Conservation (phyloP, 2,888 invertebrate genomes). For the Sinodicranocentrus sp. region DNA sequence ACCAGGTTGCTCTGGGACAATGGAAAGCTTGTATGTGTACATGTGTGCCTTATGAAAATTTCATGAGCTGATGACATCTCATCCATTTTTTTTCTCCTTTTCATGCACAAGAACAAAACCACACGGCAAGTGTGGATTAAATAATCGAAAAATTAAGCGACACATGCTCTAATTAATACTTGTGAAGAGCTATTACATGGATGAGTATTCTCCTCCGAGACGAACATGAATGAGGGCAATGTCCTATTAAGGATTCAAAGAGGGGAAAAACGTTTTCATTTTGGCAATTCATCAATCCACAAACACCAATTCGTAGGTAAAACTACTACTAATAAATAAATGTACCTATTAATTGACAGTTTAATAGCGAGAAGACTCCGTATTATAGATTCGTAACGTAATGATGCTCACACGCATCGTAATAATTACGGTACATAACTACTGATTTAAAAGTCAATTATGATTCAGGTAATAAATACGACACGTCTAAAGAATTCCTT, state of each 20-base stretch:
- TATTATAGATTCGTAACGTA: no score
- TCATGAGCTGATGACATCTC: slow-evolving; percentile 35
- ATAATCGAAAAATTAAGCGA: slow-evolving; percentile 50
- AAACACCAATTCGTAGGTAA: no score
- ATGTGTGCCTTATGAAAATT: slow-evolving; percentile 44
- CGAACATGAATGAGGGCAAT: slow-evolving; percentile 26
- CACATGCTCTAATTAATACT: slow-evolving; percentile 26
- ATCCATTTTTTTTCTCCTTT: background rate
- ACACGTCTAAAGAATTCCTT: no score
- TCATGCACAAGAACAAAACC: no score
- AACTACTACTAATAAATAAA: no score
- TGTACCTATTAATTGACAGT: no score
- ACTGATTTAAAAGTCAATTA: no score
- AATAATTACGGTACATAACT: no score
- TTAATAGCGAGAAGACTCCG: no score
- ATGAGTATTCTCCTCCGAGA: slow-evolving; percentile 1
- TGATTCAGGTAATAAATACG: no score
- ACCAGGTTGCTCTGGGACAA: slow-evolving; percentile 32
- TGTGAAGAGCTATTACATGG: background rate
- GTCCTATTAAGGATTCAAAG: slow-evolving; percentile 14
- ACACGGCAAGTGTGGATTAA: slow-evolving; percentile 9
- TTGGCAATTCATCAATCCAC: no score
- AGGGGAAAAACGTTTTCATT: slow-evolving; percentile 25
- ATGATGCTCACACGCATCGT: no score
- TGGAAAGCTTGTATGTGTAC: slow-evolving; percentile 14